Evolutionary conservation across 2,888 invertebrate genomes (phyloP), one percentile per base, ranked within the genome.

Genomic region (Pterostichus madidus): DNA sequence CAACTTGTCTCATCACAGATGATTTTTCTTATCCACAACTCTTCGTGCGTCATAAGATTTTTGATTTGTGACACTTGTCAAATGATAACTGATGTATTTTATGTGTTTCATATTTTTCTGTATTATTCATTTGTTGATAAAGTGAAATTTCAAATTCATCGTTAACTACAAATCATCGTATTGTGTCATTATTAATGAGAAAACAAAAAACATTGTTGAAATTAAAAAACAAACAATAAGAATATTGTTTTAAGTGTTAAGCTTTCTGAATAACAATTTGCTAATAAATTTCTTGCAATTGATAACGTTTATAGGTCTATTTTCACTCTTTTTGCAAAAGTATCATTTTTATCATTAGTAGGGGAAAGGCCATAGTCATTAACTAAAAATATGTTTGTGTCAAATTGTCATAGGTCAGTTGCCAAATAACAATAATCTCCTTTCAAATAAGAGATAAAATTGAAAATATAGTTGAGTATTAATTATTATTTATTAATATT

Each of bases 321-420:
- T 75, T 73, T 7, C 44, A 68, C 13, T 68, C 0, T 77, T 56
- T 77, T 52, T 53, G 59, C n/a, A 59, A 44, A 35, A 46, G 15
- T 59, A 24, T 52, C 17, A 78, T 17, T 15, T 80, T 80, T 80
- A 80, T 71, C 68, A 49, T 17, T 52, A 11, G 17, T 5, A 56
- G 80, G 80, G 10, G 73, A 80, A 80, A 80, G 80, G 80, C 73
- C 39, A 80, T 7, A 35, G 15, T 73, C 17, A 80, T 80, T 80
- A 35, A 32, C 35, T 61, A 82, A 82, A 82, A 79, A 64, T 80
- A 82, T 59, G 46, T 76, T 13, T 82, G 4, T 82, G 35, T 56
- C 46, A 76, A 82, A 76, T 82, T 82, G 64, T 49, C 82, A 82
- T 82, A 82, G 82, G 82, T 82, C 82, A 82, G 82, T 82, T 80